A percentile compares a stretch with the other conserved stretches of the same genome.
phyloP scores from a whole-genome alignment of 2,797 vertebrate species.

The Scomberomorus guttatus region DNA sequence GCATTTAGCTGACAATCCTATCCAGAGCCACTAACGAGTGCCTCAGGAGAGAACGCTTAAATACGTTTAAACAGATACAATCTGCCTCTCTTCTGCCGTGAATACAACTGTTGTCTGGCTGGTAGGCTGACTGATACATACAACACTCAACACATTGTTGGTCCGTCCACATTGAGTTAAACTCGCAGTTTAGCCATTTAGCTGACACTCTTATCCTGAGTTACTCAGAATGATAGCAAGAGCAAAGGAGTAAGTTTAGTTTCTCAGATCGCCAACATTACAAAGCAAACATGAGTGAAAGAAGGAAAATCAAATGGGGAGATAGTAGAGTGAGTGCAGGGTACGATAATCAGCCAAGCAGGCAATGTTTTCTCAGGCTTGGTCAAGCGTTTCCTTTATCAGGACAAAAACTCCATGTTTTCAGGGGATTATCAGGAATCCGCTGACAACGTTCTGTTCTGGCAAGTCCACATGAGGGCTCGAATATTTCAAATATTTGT shows the following conservation, averaged over 20 bases:
- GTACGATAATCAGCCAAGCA: not conserved
- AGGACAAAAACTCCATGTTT: conserved; percentile 8
- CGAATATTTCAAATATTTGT: conserved; percentile 18
- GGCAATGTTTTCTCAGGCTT: too few species aligned
- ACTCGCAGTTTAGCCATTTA: conserved; percentile 19
- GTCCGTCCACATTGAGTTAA: not conserved
- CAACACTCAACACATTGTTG: conserved; percentile 18
- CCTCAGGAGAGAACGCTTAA: conserved; percentile 19
- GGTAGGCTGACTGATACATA: not conserved
- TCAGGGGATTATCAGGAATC: conserved; percentile 34
- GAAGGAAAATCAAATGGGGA: not conserved
- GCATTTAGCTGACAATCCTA: conserved; percentile 42
- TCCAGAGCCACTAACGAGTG: not conserved
- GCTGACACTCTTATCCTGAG: conserved; percentile 29
- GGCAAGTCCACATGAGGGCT: conserved; percentile 25
- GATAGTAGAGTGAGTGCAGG: not conserved
- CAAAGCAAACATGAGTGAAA: not conserved
- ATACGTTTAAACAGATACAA: conserved; percentile 35
- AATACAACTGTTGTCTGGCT: conserved; percentile 37
- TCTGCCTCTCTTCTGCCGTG: conserved; percentile 27
- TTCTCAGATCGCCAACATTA: not conserved
- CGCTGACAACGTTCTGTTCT: conserved; percentile 34
- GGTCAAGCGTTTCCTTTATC: not conserved
- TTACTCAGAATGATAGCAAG: not conserved
- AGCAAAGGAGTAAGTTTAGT: not conserved